Evolutionary conservation across 2,888 invertebrate species (phyloP), one percentile per base, ranked within the genome.

Genomic region (Yponomeuta malinellus): DNA sequence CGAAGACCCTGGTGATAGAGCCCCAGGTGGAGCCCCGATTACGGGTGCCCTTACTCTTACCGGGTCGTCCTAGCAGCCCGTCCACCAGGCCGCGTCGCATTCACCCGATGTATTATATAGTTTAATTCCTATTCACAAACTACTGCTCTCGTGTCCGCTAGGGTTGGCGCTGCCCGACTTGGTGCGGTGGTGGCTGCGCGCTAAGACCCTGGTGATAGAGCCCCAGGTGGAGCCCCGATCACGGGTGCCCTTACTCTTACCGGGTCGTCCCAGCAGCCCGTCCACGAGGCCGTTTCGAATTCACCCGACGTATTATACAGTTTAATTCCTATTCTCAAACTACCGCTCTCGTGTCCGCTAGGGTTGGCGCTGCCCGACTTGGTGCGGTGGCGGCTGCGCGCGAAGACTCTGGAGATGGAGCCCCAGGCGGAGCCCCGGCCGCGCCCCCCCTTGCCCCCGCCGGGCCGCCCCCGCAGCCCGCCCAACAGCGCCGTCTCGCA

Each of bases 381-480:
- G 83, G 96, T 96, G 86, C 97, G 95, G 84, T 97, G 97, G 69
- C 97, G 93, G 74, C 96, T 96, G 71, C 97, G 93, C 0, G 97
- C 97, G 80, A 98, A 98, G 48, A 98, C 97, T 75, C 97, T 93
- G 0, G 97, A 97, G 84, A 98, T 98, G 79, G 97, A 97, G 71
- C 97, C 97, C 97, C 97, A 98, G 1, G 96, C 96, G 31, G 94
- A 94, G 23, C 97, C 97, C 1, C 96, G 93, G 0, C 95, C 95
- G 3, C 94, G 89, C 3, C 83, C 87, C 8, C 81, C 92, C 77
- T 88, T 93, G 73, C 83, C 82, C 73, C 83, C 82, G 8, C 81
- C 91, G 77, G 72, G 82, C 91, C 48, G 93, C 52, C 85, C 84
- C 12, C 93, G 78, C 90, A 91, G 75, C 0, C 89, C 87, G 0